Conservation (phyloP, 1,140 invertebrate species). For the Laodelphax striatellus region DNA sequence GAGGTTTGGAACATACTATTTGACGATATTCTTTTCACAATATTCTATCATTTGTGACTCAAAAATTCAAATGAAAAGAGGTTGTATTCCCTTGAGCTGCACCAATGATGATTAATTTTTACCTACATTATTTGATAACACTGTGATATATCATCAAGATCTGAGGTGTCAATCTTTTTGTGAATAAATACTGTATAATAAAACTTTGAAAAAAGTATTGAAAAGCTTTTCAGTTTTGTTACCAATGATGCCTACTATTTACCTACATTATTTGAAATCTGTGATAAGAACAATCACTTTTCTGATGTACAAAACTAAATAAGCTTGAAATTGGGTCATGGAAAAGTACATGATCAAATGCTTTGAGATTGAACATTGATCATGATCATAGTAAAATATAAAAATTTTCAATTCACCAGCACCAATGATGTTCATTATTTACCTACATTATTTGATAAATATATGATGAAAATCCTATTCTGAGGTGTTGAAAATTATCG, state of each 20-base stretch:
- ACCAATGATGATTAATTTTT: slow-evolving; percentile 31
- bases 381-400: too few relatives aligned
- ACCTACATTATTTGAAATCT: not conserved
- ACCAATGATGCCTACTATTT: not conserved
- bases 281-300: slow-evolving; percentile 8
- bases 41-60: not conserved
- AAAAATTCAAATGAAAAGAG: not conserved
- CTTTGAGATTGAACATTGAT: too few relatives aligned
- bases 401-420: too few relatives aligned
- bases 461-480: too few relatives aligned
- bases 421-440: too few relatives aligned
- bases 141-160: slow-evolving; percentile 2
- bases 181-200: too few relatives aligned
- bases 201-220: too few relatives aligned
- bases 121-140: slow-evolving; percentile 43
- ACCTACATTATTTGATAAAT: too few relatives aligned
- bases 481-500: too few relatives aligned
- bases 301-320: not conserved
- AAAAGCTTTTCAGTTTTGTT: not conserved
- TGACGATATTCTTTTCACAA: not conserved
- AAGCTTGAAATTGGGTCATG: too few relatives aligned
- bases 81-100: not conserved
- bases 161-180: not conserved
- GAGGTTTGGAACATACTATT: not conserved
- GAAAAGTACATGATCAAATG: too few relatives aligned